These are phyloP conservation scores for Seladonia tumulorum DNA, from an alignment of 2,888 invertebrate species.

Conservation along the genomic window DNA sequence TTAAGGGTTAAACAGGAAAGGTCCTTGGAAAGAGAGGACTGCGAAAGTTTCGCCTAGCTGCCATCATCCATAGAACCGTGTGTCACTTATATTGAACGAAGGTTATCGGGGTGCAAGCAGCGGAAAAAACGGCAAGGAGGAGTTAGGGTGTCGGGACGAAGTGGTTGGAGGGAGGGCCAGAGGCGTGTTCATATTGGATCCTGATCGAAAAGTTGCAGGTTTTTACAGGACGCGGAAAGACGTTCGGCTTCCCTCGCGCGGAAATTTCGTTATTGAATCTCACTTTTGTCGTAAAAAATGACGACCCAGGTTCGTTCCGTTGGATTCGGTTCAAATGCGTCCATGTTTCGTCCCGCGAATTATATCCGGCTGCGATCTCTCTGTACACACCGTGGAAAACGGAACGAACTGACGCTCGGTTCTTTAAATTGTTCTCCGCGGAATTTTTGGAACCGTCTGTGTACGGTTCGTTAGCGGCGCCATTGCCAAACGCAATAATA, in stretches of 20 bases:
- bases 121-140: slow-evolving; percentile 2
- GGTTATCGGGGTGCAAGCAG: slow-evolving; percentile 21
- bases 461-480: neutral
- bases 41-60: slow-evolving; percentile 46
- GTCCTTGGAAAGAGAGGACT: neutral
- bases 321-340: neutral
- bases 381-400: neutral
- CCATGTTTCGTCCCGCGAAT: neutral
- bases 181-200: neutral
- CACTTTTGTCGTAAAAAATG: neutral
- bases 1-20: neutral
- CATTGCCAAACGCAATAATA: neutral
- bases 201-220: slow-evolving; percentile 25
- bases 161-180: neutral
- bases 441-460: neutral
- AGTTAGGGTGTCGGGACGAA: neutral
- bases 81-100: slow-evolving; percentile 25
- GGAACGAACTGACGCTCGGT: neutral
- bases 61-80: neutral
- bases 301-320: neutral
- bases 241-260: neutral
- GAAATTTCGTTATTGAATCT: slow-evolving; percentile 1
- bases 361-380: neutral
- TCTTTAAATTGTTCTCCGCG: neutral
- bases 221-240: neutral